Evolutionary conservation across 2,888 invertebrate species (phyloP), one percentile per base, ranked within the genome.

Genomic region (Exephanes ischioxanthus): DNA sequence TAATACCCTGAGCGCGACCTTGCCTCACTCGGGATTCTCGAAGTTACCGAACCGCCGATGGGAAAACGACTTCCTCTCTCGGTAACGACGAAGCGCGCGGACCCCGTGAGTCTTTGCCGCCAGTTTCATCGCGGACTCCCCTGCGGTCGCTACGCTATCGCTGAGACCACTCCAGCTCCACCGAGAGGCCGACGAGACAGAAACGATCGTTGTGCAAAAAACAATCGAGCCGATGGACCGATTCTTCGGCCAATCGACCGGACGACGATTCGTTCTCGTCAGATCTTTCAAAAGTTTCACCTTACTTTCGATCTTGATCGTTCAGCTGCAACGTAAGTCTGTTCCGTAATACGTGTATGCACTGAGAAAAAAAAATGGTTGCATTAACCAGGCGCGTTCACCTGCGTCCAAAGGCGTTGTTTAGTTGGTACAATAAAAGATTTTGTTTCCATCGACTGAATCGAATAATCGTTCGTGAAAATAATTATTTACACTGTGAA

Each of bases 61-160:
- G 71, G 68, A 77, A 70, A 53, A 19, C 51, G 67, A 68, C 53
- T 73, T 80, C 76, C 76, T 85, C 82, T 72, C 77, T 76, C 76
- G 16, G 61, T 68, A 19, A 51, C 75, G 61, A 37, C 58, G 41
- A 41, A 11, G 7, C 41, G 41, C 33, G 37, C 58, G 19, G 45
- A 16, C 22, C 68, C 81, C 71, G 63, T 48, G 66, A 71, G 71
- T 80, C 67, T 48, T 67, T 71, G 85, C 68, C 85, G 80, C 67
- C 85, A 85, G 85, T 85, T 80, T 73, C 80, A 77, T 80, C 77
- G 83, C 73, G 76, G 80, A 83, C 85, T 83, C 80, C 80, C 63
- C 53, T 45, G 72, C 80, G 71, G 80, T 80, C 83, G 83, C 83
- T 80, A 67, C 83, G 55, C 22, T 45, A 83, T 33, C 76, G 48